phyloP scores from a whole-genome alignment of 2,797 vertebrate species.

The Rhinella marina region DNA sequence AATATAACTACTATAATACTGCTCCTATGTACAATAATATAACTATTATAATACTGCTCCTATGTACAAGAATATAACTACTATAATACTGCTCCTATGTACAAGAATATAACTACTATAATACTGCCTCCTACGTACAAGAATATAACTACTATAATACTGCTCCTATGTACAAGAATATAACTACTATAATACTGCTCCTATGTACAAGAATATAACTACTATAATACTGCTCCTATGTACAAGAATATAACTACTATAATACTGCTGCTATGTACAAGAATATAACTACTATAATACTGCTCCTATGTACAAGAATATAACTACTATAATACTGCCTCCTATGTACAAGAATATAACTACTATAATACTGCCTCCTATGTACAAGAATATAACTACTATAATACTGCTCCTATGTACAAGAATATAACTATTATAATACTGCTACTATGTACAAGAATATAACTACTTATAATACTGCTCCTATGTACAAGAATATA shows the following conservation, averaged over 20 bases:
- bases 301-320: neutral
- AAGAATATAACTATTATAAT: conserved; percentile 3
- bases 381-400: neutral
- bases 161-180: no score
- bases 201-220: neutral
- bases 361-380: neutral
- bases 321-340: neutral
- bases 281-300: neutral
- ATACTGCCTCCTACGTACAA: no score
- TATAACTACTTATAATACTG: conserved; percentile 11
- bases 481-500: neutral
- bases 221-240: neutral
- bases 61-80: neutral
- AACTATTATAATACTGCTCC: neutral
- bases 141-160: no score
- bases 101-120: no score
- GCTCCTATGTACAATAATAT: neutral
- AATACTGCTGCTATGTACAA: neutral
- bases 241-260: neutral
- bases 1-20: neutral
- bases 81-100: no score
- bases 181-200: neutral
- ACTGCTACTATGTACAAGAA: neutral
- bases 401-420: conserved; percentile 1
- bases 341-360: neutral